Evolutionary conservation across 2,888 invertebrate species (phyloP).

Genomic region (Thymelicus sylvestris): DNA sequence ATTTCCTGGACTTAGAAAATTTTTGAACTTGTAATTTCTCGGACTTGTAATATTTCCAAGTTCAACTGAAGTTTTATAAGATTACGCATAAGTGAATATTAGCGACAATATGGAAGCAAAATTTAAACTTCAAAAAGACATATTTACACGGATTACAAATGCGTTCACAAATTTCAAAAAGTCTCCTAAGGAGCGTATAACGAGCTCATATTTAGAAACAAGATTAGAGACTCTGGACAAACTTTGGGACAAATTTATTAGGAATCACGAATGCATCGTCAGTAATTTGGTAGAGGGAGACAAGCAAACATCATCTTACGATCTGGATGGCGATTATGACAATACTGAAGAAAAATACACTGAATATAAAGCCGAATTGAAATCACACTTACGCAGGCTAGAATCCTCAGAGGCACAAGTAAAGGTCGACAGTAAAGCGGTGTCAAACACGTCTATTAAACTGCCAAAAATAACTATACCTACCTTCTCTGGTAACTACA

Average conservation of each 20-base stretch:
- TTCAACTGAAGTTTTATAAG: no score
- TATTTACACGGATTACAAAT: neutral
- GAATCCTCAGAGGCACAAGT: no score
- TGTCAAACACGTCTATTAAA: neutral
- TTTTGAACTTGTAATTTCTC: no score
- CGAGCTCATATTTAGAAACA: neutral
- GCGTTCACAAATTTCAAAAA: neutral
- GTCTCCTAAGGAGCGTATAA: neutral
- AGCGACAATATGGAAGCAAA: neutral
- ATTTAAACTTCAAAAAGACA: neutral
- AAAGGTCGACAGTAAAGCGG: no score
- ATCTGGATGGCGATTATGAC: neutral
- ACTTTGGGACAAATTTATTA: neutral
- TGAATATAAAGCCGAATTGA: no score
- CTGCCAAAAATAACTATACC: no score
- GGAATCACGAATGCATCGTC: neutral
- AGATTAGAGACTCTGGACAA: neutral
- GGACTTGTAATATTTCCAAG: no score
- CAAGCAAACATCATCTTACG: neutral
- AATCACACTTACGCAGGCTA: no score
- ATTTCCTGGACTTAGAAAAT: no score
- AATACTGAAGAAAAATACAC: no score
- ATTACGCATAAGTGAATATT: no score
- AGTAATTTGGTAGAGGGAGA: neutral
- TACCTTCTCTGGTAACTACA: constrained; percentile 4